Percentiles rank a stretch among this genome's conserved stretches.
These are phyloP conservation scores for Tupaia chinensis DNA, from an alignment of 2,113 vertebrate genomes.

Conservation along the genomic window DNA sequence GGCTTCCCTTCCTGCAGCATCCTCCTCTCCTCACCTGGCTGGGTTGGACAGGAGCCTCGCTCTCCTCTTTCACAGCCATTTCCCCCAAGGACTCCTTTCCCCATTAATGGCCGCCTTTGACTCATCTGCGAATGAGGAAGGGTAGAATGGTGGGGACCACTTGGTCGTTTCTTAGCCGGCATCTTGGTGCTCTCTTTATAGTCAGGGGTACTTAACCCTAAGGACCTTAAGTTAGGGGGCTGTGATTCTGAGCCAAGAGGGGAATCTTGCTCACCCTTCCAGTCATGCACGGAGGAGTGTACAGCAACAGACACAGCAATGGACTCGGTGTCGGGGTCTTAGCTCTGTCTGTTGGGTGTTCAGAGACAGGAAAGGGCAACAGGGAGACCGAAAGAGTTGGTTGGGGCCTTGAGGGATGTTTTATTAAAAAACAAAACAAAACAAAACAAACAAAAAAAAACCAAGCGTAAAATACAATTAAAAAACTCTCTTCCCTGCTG, in stretches of 20 bases:
- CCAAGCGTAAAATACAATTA: neutral
- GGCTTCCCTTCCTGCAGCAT: neutral
- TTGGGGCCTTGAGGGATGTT: neutral
- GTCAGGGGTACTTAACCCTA: neutral
- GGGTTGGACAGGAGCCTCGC: too few relatives aligned
- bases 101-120: neutral
- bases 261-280: neutral
- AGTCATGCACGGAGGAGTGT: neutral
- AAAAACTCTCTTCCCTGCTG: constrained; percentile 13
- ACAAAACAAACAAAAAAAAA: neutral
- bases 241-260: neutral
- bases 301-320: neutral
- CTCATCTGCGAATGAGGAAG: neutral
- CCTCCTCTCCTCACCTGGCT: neutral
- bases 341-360: neutral
- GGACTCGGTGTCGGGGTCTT: neutral
- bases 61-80: neutral
- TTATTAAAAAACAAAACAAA: too few relatives aligned
- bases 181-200: neutral
- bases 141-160: neutral
- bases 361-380: neutral
- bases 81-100: neutral
- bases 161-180: neutral
- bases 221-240: neutral
- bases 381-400: neutral